Base-by-base conservation (phyloP, 2,888 invertebrate species). In the Sicus ferrugineus region DNA sequence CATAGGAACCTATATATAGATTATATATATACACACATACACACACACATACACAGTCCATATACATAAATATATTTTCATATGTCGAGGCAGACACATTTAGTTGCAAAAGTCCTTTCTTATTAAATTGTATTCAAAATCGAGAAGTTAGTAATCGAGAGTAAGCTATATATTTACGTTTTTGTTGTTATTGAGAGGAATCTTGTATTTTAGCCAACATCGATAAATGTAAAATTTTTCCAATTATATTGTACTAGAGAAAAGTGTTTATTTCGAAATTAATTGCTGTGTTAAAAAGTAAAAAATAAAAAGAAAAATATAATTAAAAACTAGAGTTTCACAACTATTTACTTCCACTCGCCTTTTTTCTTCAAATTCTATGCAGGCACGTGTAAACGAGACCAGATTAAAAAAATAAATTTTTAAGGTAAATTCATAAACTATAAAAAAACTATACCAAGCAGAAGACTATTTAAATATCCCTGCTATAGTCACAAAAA, bases 11-110 rank as follows among this genome's bases (percentile, higher is more conserved):
- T 42, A 69, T 28, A 72, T 67, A 67, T 61, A 72, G 46, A 69
- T 63, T 46, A 26, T 54, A 69, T 56, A 68, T 30, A 70, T 62
- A 58, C 54, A 68, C 46, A 62, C 31, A 66, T 62, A 69, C 42
- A 46, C 11, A 62, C 30, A 31, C 11, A 66, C 34, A 70, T 30
- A 68, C 63, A 72, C 67, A 67, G n/a, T 61, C 7, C 11, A 67
- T n/a, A 62, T 63, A 69, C 42, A 73, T 64, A 68, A 58, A 70
- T 59, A 59, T 69, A 66, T 67, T 62, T 70, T 48, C 62, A 71
- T 67, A 68, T 62, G 62, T 69, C 23, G 28, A 34, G 21, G 52
- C 52, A 65, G 16, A 16, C 19, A 54, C 50, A 65, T 48, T 63
- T 62, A 62, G 23, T 59, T 30, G 42, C 14, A 50, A 16, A 16